Conservation (phyloP, 2,888 invertebrate genomes). For the Halocaridina rubra region DNA sequence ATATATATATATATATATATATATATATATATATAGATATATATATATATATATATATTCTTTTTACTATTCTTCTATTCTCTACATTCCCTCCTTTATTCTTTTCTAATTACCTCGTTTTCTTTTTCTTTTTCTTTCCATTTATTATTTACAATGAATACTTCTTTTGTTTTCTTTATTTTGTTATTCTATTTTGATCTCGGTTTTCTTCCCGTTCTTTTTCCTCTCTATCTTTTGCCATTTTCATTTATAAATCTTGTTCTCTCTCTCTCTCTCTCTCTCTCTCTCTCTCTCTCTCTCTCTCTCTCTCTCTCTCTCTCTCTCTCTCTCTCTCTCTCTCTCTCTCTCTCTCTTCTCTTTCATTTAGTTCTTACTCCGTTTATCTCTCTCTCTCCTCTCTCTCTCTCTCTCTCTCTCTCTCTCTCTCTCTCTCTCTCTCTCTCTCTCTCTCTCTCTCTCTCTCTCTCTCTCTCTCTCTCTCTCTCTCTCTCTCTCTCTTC, state of each 20-base stretch:
- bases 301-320: constrained; percentile 12
- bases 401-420: constrained; percentile 27
- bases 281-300: neutral
- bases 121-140: no score
- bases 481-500: neutral
- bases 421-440: constrained; percentile 40
- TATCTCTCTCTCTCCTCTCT: constrained; percentile 6
- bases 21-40: no score
- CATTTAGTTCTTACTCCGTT: neutral
- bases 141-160: no score
- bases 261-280: neutral
- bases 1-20: constrained; percentile 27
- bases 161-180: no score
- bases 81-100: no score
- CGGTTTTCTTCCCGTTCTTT: no score
- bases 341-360: neutral
- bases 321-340: neutral
- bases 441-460: constrained; percentile 23
- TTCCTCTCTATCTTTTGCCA: no score
- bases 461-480: neutral
- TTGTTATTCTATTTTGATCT: no score
- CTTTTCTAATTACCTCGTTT: no score
- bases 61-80: no score
- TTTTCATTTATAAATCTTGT: no score
- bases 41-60: no score